Evolutionary conservation across 2,797 vertebrate species (phyloP).

Genomic region (Coluber constrictor): DNA sequence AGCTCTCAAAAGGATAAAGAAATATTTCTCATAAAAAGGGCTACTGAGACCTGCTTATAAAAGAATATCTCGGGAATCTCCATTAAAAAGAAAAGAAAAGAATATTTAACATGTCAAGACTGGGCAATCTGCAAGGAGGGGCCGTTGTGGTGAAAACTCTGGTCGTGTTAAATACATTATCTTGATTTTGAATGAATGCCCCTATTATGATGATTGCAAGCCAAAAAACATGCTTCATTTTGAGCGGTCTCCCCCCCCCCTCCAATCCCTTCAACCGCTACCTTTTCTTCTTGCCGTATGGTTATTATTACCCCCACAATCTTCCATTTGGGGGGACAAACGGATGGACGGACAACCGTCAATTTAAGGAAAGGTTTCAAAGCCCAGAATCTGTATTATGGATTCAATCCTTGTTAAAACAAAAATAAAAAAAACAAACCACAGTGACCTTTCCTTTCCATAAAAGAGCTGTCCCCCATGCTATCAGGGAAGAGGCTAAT

Average conservation of each 20-base stretch:
- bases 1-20: neutral
- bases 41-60: neutral
- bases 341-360: neutral
- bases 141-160: neutral
- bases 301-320: neutral
- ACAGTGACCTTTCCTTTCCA: too few species aligned
- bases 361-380: neutral
- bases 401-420: neutral
- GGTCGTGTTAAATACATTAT: neutral
- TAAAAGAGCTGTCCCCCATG: too few species aligned
- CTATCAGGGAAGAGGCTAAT: neutral
- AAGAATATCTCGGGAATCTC: neutral
- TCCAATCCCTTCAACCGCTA: neutral
- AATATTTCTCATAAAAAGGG: neutral
- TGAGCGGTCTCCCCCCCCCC: neutral
- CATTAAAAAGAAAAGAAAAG: too few species aligned
- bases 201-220: neutral
- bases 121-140: too few species aligned
- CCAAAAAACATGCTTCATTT: neutral
- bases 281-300: too few species aligned
- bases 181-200: neutral
- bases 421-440: too few species aligned
- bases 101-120: neutral
- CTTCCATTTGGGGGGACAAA: rapidly evolving
- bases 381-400: neutral